Evolutionary conservation across 2,113 vertebrate species (phyloP).

Genomic region (Ptilorrhoa leucosticta): DNA sequence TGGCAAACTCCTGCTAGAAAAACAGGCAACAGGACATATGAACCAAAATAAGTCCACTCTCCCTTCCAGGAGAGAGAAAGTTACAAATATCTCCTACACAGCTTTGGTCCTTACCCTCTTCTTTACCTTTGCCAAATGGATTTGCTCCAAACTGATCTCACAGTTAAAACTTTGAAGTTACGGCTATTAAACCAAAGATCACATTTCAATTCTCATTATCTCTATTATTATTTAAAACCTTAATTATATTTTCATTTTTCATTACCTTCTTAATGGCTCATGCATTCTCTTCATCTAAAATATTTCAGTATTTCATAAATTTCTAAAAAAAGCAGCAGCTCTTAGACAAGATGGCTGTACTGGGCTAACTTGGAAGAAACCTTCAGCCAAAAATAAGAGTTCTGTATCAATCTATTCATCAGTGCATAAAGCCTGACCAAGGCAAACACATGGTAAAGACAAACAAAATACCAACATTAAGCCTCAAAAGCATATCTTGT

Average conservation of each 20-base stretch:
- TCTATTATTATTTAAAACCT: background rate
- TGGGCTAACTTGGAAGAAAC: background rate
- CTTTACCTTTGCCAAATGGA: background rate
- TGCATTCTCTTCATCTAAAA: accelerated
- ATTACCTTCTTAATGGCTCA: background rate
- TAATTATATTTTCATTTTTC: background rate
- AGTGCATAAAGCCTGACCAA: background rate
- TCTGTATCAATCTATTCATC: background rate
- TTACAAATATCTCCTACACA: background rate
- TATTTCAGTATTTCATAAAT: background rate
- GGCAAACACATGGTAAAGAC: background rate
- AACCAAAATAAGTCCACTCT: background rate
- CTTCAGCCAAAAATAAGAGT: background rate
- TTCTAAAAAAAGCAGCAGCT: background rate
- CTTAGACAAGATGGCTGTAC: background rate
- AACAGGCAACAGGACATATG: background rate
- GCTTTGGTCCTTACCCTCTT: background rate
- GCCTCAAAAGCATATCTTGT: background rate
- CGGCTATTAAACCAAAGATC: background rate
- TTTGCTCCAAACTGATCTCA: background rate
- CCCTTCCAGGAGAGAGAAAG: background rate
- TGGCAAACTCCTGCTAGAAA: background rate
- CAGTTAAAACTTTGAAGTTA: background rate
- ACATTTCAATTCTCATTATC: background rate
- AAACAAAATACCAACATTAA: background rate